phyloP scores from a whole-genome alignment of 2,888 invertebrate species.

The Lasioglossum lativentre region DNA sequence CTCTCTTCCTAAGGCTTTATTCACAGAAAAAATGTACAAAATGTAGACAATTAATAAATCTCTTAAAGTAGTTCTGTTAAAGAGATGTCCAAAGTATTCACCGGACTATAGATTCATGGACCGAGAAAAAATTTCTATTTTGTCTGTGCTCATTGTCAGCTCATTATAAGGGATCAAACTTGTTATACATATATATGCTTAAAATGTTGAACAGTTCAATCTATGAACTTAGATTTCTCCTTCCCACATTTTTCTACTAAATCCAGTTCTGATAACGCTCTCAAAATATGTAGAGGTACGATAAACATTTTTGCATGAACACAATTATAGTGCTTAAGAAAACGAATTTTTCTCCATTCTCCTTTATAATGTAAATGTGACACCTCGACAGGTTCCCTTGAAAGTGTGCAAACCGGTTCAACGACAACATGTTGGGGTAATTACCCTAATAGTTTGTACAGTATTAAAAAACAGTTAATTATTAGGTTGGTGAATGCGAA shows the following conservation, averaged over 20 bases:
- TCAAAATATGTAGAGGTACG: background rate
- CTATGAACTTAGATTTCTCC: background rate
- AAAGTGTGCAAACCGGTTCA: background rate
- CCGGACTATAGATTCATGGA: no score
- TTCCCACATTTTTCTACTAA: background rate
- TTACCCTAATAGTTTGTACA: background rate
- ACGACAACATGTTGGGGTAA: background rate
- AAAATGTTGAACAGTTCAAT: background rate
- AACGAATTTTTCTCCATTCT: background rate
- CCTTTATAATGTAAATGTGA: background rate
- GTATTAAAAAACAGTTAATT: background rate
- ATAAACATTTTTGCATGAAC: background rate
- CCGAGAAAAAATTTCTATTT: no score
- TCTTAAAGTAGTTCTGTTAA: background rate
- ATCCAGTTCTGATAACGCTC: background rate
- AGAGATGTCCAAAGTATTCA: background rate
- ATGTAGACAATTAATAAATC: background rate
- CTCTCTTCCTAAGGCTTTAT: background rate
- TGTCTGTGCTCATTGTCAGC: no score
- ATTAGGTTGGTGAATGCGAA: background rate
- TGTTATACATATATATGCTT: no score
- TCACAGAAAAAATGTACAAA: background rate
- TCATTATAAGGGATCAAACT: no score
- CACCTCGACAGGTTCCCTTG: background rate
- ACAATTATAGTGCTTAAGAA: background rate